Evolutionary conservation across 2,888 invertebrate species (phyloP), one percentile per base, ranked within the genome.

Genomic region (Trisateles emortualis): DNA sequence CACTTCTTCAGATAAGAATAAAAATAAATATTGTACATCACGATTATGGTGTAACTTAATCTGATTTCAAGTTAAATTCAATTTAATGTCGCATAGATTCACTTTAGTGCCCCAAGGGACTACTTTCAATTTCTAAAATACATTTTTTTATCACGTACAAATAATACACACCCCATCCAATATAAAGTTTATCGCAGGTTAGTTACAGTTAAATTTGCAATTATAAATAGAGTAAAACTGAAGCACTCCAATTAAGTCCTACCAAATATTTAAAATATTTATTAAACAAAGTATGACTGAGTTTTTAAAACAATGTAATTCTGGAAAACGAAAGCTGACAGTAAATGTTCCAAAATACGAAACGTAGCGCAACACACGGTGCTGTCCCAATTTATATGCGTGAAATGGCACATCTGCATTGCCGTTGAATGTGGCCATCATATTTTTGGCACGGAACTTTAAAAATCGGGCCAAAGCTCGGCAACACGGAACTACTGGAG

Each of bases 331-430:
- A 50, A 47, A 45, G 16, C 35, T 16, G n/a, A 39, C 47, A 39
- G 46, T 50, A 64, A 71, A 68, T 47, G 19, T 44, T 47, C 42
- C 51, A 51, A 64, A 65, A 63, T 51, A 42, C 55, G 43, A 36
- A 30, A 50, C 47, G 59, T 45, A 47, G 50, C 54, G 54, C 46
- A 32, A 62, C 42, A 57, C 55, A 52, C 47, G 51, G 61, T 62
- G 66, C 57, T 74, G 79, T 60, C 75, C 81, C 80, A 83, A 79
- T 87, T 87, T 74, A 78, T 80, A 84, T 80, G 84, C 82, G 85
- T 83, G 73, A 84, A 84, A 80, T 77, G 81, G 82, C 80, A 84
- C 87, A 89, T 88, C 89, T 90, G 89, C 89, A 90, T 78, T 88
- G 88, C 84, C 75, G 87, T 69, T 76, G 76, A 80, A 83, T 78